Evolutionary conservation across 2,888 invertebrate genomes (phyloP).

Genomic region (Cryptocephalus moraei): DNA sequence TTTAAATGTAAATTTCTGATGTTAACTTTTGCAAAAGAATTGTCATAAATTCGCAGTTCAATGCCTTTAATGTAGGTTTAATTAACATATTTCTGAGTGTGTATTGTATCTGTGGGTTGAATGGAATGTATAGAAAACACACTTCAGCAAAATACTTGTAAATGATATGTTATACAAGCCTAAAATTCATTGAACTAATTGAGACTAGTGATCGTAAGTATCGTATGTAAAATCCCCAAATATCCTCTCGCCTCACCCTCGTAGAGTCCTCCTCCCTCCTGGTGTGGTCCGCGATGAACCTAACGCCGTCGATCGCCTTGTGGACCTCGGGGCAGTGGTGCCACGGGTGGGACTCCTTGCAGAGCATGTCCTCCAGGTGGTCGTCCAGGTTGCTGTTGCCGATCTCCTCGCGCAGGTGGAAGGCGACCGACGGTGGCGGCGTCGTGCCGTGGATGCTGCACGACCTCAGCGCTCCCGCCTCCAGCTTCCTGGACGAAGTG

Average conservation of each 20-base stretch:
- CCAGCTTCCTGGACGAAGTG: slow-evolving; percentile 39
- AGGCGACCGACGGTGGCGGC: slow-evolving; percentile 44
- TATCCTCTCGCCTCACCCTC: slow-evolving; percentile 53
- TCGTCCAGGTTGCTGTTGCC: slow-evolving; percentile 19
- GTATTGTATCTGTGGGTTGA: too few relatives aligned
- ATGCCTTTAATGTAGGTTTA: too few relatives aligned
- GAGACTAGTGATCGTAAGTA: too few relatives aligned
- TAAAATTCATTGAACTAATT: too few relatives aligned
- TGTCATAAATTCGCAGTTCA: too few relatives aligned
- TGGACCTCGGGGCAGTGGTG: slow-evolving; percentile 85
- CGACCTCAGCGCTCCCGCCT: slow-evolving; percentile 44
- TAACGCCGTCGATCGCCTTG: slow-evolving; percentile 86
- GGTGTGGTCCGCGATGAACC: slow-evolving; percentile 88
- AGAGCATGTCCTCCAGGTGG: slow-evolving; percentile 27
- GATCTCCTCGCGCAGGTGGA: slow-evolving; percentile 37
- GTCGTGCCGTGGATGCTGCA: slow-evolving; percentile 52
- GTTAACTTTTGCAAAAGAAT: too few relatives aligned
- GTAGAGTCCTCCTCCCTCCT: slow-evolving; percentile 86
- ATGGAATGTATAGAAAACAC: too few relatives aligned
- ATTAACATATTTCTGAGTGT: too few relatives aligned
- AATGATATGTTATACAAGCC: too few relatives aligned
- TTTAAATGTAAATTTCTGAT: too few relatives aligned
- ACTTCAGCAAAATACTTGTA: too few relatives aligned
- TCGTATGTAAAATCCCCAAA: too few relatives aligned
- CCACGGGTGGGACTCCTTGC: slow-evolving; percentile 61